Evolutionary conservation across 2,797 vertebrate genomes (phyloP).

Genomic region (Galagoides demidoff): DNA sequence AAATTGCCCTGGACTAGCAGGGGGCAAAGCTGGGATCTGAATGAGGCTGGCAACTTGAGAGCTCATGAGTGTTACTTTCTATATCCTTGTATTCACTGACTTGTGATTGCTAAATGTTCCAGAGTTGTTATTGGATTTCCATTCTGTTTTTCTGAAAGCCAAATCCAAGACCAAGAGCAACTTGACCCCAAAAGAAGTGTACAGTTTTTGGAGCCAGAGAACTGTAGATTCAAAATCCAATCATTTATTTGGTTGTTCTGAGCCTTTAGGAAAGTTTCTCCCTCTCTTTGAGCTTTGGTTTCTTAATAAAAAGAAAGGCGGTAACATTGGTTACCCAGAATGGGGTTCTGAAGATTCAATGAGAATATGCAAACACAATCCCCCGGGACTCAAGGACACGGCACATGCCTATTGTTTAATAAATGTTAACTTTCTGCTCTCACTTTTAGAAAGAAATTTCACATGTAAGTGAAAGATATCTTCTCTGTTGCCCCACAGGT

Average conservation of each 20-base stretch:
- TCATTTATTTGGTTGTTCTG: neutral
- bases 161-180: neutral
- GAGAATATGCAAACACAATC: neutral
- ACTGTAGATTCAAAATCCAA: neutral
- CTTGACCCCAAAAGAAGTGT: neutral
- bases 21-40: neutral
- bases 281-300: neutral
- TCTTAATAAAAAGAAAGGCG: neutral
- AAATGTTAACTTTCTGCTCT: neutral
- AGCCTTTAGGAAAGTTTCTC: conserved; percentile 12
- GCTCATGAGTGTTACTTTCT: neutral
- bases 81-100: neutral
- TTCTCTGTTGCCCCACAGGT: neutral
- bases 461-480: neutral
- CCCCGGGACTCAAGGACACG: neutral
- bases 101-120: neutral
- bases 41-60: neutral
- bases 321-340: neutral
- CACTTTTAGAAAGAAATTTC: conserved; percentile 38
- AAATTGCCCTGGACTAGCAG: neutral
- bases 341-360: neutral
- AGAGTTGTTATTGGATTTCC: neutral
- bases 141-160: neutral
- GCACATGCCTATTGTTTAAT: neutral
- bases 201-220: neutral